Percentiles rank a stretch among this genome's conserved stretches.
phyloP scores from a whole-genome alignment of 2,888 invertebrate species.

The Tipula confusa region DNA sequence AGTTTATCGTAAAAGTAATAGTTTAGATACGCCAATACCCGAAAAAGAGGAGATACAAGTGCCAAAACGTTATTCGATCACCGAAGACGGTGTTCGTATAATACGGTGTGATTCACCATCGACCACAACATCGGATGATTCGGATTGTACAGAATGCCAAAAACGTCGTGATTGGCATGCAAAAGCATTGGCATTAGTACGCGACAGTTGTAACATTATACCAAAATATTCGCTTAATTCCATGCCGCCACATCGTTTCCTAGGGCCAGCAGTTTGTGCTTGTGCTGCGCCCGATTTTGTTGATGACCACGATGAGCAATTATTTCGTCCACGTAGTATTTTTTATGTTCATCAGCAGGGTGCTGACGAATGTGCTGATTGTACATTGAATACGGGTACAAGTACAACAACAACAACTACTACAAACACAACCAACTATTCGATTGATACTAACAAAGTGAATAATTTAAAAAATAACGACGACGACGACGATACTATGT shows the following conservation, averaged over 20 bases:
- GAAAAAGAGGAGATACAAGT: constrained; percentile 43
- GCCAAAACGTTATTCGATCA: constrained; percentile 65
- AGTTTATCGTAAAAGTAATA: constrained; percentile 64
- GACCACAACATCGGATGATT: constrained; percentile 49
- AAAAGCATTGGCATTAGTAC: constrained; percentile 47
- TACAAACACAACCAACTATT: constrained; percentile 26
- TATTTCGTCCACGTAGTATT: constrained; percentile 63
- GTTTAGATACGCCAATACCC: constrained; percentile 68
- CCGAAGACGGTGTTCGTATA: constrained; percentile 61
- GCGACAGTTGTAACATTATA: constrained; percentile 43
- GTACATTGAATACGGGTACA: constrained; percentile 41
- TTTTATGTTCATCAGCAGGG: constrained; percentile 65
- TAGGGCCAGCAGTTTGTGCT: constrained; percentile 65
- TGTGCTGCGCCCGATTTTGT: constrained; percentile 60
- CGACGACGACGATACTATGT: constrained; percentile 33
- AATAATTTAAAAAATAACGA: constrained; percentile 34
- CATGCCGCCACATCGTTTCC: constrained; percentile 69
- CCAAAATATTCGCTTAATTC: constrained; percentile 41
- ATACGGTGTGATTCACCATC: constrained; percentile 50
- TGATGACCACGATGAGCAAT: constrained; percentile 58
- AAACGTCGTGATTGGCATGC: constrained; percentile 51
- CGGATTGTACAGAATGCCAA: constrained; percentile 50
- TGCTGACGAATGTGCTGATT: constrained; percentile 54
- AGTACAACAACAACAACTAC: constrained; percentile 30
- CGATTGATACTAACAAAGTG: neutral